These are phyloP conservation scores for Branchinecta lynchi DNA, from an alignment of 1,140 invertebrate genomes.

Conservation along the genomic window DNA sequence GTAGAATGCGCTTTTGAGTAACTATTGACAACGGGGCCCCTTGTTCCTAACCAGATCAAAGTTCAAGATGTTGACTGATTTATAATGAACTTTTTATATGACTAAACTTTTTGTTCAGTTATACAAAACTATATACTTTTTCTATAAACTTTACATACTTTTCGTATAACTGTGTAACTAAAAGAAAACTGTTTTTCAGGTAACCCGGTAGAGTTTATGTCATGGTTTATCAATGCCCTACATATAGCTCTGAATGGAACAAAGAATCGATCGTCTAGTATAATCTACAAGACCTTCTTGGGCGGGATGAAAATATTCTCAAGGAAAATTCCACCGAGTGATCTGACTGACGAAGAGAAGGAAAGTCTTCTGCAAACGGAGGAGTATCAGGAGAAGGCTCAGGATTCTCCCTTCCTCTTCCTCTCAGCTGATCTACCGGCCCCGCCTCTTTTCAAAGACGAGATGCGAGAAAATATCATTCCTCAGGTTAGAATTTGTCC, in stretches of 20 bases:
- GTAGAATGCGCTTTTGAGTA: no score
- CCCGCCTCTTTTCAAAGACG: constrained; percentile 90
- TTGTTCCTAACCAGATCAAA: no score
- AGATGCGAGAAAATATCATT: constrained; percentile 94
- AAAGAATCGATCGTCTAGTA: constrained; percentile 67
- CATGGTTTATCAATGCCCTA: constrained; percentile 87
- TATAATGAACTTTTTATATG: neutral
- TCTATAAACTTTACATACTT: constrained; percentile 9
- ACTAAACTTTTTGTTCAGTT: constrained; percentile 9
- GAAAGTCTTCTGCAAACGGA: constrained; percentile 56
- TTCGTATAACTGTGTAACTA: neutral
- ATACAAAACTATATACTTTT: constrained; percentile 12
- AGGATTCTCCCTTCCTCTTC: constrained; percentile 84
- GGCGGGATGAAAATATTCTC: constrained; percentile 91
- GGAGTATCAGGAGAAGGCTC: constrained; percentile 72
- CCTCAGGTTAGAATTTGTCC: constrained; percentile 52
- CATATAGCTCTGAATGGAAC: constrained; percentile 76
- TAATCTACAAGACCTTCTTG: constrained; percentile 88
- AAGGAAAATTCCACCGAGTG: constrained; percentile 81
- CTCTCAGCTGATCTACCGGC: constrained; percentile 92
- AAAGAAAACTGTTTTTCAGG: constrained; percentile 37
- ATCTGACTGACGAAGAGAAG: constrained; percentile 76
- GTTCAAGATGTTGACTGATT: no score
- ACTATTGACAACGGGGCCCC: no score
- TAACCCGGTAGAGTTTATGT: constrained; percentile 91